Evolutionary conservation across 2,113 vertebrate species (phyloP).

Genomic region (Trematocara nigrifrons): DNA sequence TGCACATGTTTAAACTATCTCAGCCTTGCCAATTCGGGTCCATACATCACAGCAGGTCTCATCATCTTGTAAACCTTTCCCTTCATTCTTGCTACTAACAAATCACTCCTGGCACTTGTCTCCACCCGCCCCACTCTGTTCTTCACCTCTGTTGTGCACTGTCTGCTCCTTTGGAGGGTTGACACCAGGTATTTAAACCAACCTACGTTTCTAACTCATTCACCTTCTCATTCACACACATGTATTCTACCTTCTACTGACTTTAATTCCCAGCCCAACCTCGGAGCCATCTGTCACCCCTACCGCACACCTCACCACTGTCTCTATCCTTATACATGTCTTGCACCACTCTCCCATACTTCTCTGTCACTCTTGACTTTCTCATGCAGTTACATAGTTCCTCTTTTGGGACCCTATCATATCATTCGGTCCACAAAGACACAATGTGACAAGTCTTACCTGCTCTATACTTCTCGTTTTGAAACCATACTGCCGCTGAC

Average conservation of each 20-base stretch:
- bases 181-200: background rate
- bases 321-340: background rate
- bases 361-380: background rate
- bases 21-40: background rate
- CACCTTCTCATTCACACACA: background rate
- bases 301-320: background rate
- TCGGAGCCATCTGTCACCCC: background rate
- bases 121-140: accelerated
- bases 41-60: background rate
- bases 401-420: accelerated
- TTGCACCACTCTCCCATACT: accelerated
- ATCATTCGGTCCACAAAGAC: background rate
- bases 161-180: accelerated
- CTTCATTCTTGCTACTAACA: background rate
- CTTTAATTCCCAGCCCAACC: background rate
- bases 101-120: background rate
- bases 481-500: background rate
- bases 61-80: background rate
- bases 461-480: background rate
- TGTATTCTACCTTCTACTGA: background rate
- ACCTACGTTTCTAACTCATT: background rate
- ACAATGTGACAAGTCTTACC: background rate
- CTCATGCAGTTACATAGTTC: background rate
- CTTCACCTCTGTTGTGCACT: background rate
- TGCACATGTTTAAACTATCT: background rate